Conservation (phyloP, 2,797 vertebrate genomes). For the Alauda arvensis region DNA sequence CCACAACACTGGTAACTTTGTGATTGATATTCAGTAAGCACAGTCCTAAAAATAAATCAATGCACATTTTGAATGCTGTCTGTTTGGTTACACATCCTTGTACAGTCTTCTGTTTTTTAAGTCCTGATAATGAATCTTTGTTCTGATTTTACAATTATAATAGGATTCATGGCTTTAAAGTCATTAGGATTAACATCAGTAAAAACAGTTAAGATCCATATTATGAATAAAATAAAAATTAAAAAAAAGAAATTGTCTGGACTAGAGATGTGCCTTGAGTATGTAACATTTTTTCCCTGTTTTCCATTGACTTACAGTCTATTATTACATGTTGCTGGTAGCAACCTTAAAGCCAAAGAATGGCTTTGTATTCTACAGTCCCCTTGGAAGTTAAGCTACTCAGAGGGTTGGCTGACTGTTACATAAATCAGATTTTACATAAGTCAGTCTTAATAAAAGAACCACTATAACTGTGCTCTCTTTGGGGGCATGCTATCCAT, state of each 20-base stretch:
- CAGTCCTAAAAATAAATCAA: slow-evolving; percentile 31
- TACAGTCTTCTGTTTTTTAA: background rate
- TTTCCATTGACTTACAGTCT: slow-evolving; percentile 15
- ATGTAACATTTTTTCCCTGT: background rate
- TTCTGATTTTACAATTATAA: background rate
- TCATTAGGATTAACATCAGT: background rate
- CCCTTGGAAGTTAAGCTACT: slow-evolving; percentile 12
- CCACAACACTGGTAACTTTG: background rate
- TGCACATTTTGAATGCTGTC: slow-evolving; percentile 4
- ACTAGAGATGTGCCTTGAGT: background rate
- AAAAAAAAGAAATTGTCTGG: background rate
- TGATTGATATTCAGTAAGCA: slow-evolving; percentile 18
- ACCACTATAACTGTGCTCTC: background rate
- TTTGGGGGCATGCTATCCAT: background rate
- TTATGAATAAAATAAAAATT: background rate
- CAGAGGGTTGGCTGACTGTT: background rate
- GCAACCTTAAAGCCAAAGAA: slow-evolving; percentile 48
- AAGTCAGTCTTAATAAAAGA: slow-evolving; percentile 17
- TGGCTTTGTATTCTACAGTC: slow-evolving; percentile 9
- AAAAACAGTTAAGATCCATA: background rate
- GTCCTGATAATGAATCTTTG: background rate
- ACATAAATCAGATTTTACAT: slow-evolving; percentile 38
- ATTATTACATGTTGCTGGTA: slow-evolving; percentile 44
- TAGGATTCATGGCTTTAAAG: background rate
- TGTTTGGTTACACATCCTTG: background rate